A percentile compares a stretch with the other conserved stretches of the same genome.
Conservation (phyloP, 2,113 vertebrate genomes). For the Felis chaus region DNA sequence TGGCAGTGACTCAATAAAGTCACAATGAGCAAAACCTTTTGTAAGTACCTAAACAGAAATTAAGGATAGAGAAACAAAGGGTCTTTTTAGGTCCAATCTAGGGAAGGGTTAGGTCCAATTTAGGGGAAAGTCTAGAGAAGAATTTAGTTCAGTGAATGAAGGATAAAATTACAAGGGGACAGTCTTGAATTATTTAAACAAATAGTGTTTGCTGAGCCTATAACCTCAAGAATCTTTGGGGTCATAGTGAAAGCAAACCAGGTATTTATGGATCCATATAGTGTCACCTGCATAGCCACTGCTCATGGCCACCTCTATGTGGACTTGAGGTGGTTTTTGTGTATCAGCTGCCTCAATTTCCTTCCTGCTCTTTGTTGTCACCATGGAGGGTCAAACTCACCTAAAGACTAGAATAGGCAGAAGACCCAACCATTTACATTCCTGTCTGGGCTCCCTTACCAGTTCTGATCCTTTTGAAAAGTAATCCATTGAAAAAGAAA, state of each 20-base stretch:
- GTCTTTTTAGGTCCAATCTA: background rate
- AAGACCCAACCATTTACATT: background rate
- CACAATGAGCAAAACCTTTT: background rate
- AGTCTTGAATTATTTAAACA: background rate
- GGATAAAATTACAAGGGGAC: background rate
- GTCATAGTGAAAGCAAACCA: background rate
- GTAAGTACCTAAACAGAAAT: background rate
- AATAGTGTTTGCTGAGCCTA: background rate
- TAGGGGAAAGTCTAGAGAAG: background rate
- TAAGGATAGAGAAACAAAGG: background rate
- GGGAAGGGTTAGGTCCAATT: background rate
- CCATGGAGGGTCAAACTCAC: background rate
- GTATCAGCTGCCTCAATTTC: background rate
- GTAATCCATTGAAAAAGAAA: background rate
- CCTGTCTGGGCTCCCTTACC: background rate
- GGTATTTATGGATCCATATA: background rate
- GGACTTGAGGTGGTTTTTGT: background rate
- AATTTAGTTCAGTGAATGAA: background rate
- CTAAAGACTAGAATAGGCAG: background rate
- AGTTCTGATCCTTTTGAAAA: background rate
- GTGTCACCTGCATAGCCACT: background rate
- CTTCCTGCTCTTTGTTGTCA: background rate
- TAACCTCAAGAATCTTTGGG: background rate
- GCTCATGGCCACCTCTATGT: background rate
- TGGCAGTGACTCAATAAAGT: background rate